Evolutionary conservation across 2,113 vertebrate species (phyloP).

Genomic region (Colinus virginianus): DNA sequence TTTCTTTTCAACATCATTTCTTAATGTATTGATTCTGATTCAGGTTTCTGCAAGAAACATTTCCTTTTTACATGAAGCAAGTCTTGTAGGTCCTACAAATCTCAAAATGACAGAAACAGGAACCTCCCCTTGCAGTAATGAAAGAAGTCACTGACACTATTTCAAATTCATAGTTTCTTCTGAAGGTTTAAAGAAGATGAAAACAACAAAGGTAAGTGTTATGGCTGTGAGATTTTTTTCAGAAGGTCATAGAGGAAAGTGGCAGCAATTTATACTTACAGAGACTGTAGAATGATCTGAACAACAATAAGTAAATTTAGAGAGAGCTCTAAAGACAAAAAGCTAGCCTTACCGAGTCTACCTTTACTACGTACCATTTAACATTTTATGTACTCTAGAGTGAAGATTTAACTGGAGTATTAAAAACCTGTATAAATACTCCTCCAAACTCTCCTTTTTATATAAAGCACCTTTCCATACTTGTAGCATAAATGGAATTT

Average conservation of each 20-base stretch:
- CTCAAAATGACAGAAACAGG: neutral
- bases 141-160: neutral
- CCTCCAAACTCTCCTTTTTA: neutral
- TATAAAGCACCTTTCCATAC: neutral
- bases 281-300: slow-evolving; percentile 21
- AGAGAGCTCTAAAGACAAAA: slow-evolving; percentile 28
- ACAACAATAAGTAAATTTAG: slow-evolving; percentile 37
- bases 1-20: neutral
- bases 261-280: neutral
- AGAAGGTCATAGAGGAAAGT: neutral
- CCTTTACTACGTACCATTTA: slow-evolving; percentile 8
- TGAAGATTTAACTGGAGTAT: slow-evolving; percentile 1
- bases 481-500: slow-evolving; percentile 4
- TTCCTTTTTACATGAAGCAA: slow-evolving; percentile 1
- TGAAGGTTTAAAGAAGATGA: slow-evolving; percentile 3
- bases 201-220: slow-evolving; percentile 36
- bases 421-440: slow-evolving; percentile 30
- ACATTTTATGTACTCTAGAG: slow-evolving; percentile 18
- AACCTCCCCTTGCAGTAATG: neutral
- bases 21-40: neutral
- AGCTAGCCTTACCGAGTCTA: neutral
- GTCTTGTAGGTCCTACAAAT: slow-evolving; percentile 1
- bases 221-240: neutral
- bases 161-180: slow-evolving; percentile 36
- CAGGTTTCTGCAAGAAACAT: neutral